Evolutionary conservation across 2,797 vertebrate species (phyloP), one percentile per base, ranked within the genome.

Genomic region (Danio tinwini): DNA sequence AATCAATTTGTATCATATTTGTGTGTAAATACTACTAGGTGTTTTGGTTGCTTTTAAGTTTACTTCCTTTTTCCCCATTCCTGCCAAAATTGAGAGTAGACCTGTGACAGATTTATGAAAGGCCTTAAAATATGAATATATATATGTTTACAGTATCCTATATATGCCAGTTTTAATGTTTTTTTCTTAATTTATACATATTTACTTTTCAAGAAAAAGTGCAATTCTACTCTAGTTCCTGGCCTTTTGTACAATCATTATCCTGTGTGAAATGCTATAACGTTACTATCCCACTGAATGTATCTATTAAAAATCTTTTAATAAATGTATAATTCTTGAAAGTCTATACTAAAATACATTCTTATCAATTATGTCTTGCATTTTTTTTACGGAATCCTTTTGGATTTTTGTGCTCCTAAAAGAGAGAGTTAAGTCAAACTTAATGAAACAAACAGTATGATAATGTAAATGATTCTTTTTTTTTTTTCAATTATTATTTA

Each of bases 151-250:
- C 74, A 76, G 39, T 76, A 52, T 42, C 17, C 8, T 74, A 53
- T 16, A 71, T 65, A 72, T 74, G 5, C 79, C 21, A 16, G 40
- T 76, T 72, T 50, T 45, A 71, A 80, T 62, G 29, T 72, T 52
- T 79, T 50, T 50, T 17, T 42, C n/a, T 71, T 77, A 70, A n/a
- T 78, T 77, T 82, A 79, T 77, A 76, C 77, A 37, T 69, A 72
- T 67, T 17, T 11, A 63, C 0, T 65, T 80, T 76, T 45, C 17
- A 1, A 62, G n/a, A 81, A 72, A 49, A 49, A 4, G 49, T 58
- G 63, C 65, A 59, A 70, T 74, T 81, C 42, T 71, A 71, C 21
- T 65, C 10, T 14, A 0, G 3, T 76, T 63, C 47, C 50, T 50
- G 12, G 11, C 14, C 40, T 44, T 76, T 76, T 58, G 52, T 19